Evolutionary conservation across 1,140 invertebrate genomes (phyloP), one percentile per base, ranked within the genome.

Genomic region (Pteromalus puparum): DNA sequence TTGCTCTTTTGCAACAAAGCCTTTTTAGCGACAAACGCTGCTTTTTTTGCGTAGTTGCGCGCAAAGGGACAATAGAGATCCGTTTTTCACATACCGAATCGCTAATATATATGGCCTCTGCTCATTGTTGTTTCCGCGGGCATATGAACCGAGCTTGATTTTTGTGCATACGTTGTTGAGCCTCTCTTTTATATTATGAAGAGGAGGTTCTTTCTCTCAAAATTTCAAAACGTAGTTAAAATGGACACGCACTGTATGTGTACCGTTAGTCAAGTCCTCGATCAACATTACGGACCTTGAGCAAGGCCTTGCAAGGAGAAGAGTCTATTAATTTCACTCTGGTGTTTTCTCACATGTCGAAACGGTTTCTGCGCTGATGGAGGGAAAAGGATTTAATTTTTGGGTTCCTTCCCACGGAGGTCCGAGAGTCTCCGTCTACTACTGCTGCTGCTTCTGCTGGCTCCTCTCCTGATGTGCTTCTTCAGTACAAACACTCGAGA

Each of bases 321-420:
- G 53, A 82, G 70, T 82, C 48, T 75, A 82, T 82, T 82, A 82
- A 82, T 74, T 82, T 75, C 81, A 82, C 21, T 61, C 53, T 21
- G 9, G 18, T 82, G 42, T 83, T 76, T 76, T 77, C 74, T 83
- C 38, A 48, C 48, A 38, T 70, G 65, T 83, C 38, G 82, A 77
- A 83, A 83, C 15, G 65, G 28, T 48, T 28, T 68, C 48, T 48
- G 61, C 72, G 38, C 38, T 61, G 42, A 24, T 34, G 26, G 30
- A 28, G 53, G 30, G 75, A 72, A 67, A 79, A 65, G 68, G 68
- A 84, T 74, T 84, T 80, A 26, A 79, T 73, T 79, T 90, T 87
- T 84, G 68, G 82, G 87, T 90, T 89, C 88, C 88, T 92, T 91
- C 91, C 91, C 91, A 92, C 91, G 91, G 84, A 86, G 68, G 74